Conservation (phyloP, 2,113 vertebrate species). For the Lagenorhynchus albirostris region DNA sequence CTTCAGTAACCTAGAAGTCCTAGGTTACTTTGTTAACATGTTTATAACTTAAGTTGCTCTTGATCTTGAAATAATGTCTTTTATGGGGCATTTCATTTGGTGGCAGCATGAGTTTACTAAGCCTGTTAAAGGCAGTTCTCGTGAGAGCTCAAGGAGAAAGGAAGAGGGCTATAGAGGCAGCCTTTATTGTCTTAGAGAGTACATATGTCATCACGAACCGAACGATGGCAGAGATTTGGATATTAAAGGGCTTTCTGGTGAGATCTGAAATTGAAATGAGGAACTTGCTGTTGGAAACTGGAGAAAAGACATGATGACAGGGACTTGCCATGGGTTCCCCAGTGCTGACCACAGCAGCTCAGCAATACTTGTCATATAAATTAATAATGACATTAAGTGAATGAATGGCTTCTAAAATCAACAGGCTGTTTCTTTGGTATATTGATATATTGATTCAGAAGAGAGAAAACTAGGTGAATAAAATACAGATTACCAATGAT, state of each 20-base stretch:
- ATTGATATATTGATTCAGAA: background rate
- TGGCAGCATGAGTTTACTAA: background rate
- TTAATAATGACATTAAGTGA: background rate
- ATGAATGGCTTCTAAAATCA: background rate
- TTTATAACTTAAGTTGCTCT: background rate
- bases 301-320: background rate
- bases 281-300: background rate
- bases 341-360: background rate
- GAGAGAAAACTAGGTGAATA: background rate
- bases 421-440: background rate
- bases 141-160: background rate
- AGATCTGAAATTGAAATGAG: background rate
- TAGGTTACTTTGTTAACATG: background rate
- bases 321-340: background rate
- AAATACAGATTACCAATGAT: background rate
- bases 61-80: background rate
- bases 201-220: fast-evolving
- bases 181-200: fast-evolving
- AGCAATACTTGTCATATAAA: background rate
- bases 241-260: fast-evolving
- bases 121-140: background rate
- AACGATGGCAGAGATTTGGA: fast-evolving
- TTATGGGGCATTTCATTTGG: background rate
- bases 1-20: background rate
- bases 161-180: background rate